A percentile compares a stretch with the other conserved stretches of the same genome.
phyloP scores from a whole-genome alignment of 1,140 invertebrate species.

The Gryllus bimaculatus region DNA sequence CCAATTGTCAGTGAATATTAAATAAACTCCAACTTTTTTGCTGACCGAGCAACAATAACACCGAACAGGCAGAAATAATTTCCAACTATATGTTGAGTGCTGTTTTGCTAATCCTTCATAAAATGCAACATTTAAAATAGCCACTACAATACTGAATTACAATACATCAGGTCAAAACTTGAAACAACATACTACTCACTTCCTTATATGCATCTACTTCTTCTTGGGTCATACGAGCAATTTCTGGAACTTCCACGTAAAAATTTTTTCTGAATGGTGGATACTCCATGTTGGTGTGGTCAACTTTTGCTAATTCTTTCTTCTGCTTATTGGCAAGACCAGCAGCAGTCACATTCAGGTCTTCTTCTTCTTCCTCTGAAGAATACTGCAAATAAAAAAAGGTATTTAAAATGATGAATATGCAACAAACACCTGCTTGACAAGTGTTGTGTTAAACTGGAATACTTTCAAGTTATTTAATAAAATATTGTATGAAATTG shows the following conservation, averaged over 20 bases:
- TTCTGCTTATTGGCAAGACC: conserved; percentile 80
- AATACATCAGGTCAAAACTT: too few relatives aligned
- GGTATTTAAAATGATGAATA: background rate
- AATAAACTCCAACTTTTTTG: too few relatives aligned
- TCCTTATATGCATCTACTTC: conserved; percentile 79
- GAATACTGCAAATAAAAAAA: conserved; percentile 57
- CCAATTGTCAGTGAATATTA: too few relatives aligned
- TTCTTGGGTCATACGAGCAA: conserved; percentile 80
- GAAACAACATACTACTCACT: conserved; percentile 23
- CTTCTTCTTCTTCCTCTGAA: conserved; percentile 91
- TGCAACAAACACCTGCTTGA: background rate
- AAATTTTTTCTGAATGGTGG: conserved; percentile 89
- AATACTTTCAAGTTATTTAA: too few relatives aligned
- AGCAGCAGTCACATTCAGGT: conserved; percentile 82
- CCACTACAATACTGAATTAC: too few relatives aligned
- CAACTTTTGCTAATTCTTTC: conserved; percentile 82
- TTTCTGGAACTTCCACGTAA: conserved; percentile 86
- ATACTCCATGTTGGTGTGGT: conserved; percentile 76
- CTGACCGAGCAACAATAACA: too few relatives aligned
- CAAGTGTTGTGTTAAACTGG: background rate
- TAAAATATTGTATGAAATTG: too few relatives aligned
- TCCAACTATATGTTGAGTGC: too few relatives aligned
- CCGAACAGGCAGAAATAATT: too few relatives aligned
- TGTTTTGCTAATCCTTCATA: too few relatives aligned
- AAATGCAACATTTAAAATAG: too few relatives aligned